Conservation (phyloP, 1,140 invertebrate species). For the Cotesia glomerata region DNA sequence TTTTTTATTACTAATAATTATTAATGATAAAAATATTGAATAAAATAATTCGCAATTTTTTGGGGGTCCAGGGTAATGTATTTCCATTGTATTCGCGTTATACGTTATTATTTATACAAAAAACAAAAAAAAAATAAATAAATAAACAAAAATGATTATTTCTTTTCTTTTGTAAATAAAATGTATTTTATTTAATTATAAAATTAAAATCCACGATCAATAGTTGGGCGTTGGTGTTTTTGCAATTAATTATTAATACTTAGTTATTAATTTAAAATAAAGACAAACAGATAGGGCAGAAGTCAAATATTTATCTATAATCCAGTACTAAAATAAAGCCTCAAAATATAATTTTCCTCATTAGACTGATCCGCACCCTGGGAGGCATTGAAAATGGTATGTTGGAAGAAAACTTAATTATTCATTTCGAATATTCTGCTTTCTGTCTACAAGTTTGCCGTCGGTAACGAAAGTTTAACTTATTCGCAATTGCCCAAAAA, state of each 20-base stretch:
- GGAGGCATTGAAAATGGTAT: slow-evolving; percentile 59
- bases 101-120: slow-evolving; percentile 43
- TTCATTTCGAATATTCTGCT: slow-evolving; percentile 32
- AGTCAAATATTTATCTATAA: slow-evolving; percentile 2
- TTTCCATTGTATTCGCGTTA: slow-evolving; percentile 38
- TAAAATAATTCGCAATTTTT: slow-evolving; percentile 24
- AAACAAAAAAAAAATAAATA: slow-evolving; percentile 17
- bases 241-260: not conserved
- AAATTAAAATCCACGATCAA: too few species aligned
- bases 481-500: slow-evolving; percentile 1
- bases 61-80: slow-evolving; percentile 38
- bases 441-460: slow-evolving; percentile 7
- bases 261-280: not conserved
- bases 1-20: slow-evolving; percentile 29
- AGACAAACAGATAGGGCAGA: not conserved
- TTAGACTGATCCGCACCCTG: slow-evolving; percentile 54
- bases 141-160: slow-evolving; percentile 13
- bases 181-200: too few species aligned
- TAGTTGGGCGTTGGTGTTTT: too few species aligned
- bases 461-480: not conserved
- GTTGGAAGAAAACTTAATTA: slow-evolving; percentile 51
- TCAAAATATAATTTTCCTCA: slow-evolving; percentile 35
- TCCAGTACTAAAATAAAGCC: slow-evolving; percentile 7
- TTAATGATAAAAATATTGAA: slow-evolving; percentile 6
- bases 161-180: slow-evolving; percentile 28